Conservation (phyloP, 1,140 invertebrate genomes). For the Cheumatopsyche charites region DNA sequence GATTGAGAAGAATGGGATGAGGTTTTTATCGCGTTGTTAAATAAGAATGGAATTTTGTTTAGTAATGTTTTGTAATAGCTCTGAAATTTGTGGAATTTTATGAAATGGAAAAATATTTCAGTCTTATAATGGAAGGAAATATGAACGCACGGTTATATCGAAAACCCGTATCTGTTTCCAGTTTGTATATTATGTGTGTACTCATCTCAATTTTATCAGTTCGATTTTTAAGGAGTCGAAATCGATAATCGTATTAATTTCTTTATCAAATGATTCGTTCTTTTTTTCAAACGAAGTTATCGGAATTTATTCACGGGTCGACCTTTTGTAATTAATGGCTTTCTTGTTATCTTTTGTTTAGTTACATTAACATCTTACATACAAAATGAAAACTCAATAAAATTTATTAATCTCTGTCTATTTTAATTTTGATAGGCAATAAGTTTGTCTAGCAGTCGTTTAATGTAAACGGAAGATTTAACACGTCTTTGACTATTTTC, state of each 20-base stretch:
- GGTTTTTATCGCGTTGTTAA: background rate
- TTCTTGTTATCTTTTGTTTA: background rate
- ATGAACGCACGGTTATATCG: background rate
- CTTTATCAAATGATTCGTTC: background rate
- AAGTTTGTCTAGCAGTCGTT: background rate
- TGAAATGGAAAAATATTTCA: no score
- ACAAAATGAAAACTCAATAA: background rate
- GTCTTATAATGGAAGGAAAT: no score
- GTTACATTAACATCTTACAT: no score
- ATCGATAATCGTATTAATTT: no score
- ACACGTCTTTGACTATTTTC: background rate
- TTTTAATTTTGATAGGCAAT: background rate
- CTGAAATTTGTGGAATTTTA: no score
- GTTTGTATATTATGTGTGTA: background rate
- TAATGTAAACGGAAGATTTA: background rate
- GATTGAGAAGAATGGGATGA: background rate
- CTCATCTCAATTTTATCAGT: background rate
- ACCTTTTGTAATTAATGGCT: background rate
- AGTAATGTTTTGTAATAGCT: no score
- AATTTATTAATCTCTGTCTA: background rate
- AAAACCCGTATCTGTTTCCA: background rate
- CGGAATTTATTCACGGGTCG: constrained; percentile 16
- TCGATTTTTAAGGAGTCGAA: background rate
- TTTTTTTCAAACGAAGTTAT: constrained; percentile 6
- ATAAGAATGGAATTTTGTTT: background rate